Percentiles rank a stretch among this genome's conserved stretches.
These are phyloP conservation scores for Pycnomerus fuliginosus DNA, from an alignment of 2,888 invertebrate species.

Conservation along the genomic window DNA sequence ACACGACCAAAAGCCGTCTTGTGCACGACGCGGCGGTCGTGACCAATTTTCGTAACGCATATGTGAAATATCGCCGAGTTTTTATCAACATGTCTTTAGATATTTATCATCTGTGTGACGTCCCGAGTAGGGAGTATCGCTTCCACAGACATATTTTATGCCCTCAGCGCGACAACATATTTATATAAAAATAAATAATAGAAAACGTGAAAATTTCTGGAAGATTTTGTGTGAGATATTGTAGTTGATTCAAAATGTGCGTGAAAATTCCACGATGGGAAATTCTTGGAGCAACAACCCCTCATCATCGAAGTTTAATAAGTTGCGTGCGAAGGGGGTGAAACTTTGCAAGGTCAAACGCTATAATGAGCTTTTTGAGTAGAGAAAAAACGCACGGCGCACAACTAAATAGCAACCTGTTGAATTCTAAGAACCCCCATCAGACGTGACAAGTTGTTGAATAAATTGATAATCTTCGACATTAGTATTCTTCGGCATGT, in stretches of 20 bases:
- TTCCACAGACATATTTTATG: slow-evolving; percentile 7
- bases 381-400: slow-evolving; percentile 10
- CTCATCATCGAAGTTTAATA: too few relatives aligned
- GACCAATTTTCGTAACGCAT: slow-evolving; percentile 7
- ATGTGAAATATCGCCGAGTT: slow-evolving; percentile 27
- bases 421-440: slow-evolving; percentile 25
- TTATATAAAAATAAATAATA: not conserved
- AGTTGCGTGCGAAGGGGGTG: too few relatives aligned
- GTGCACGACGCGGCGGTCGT: slow-evolving; percentile 2
- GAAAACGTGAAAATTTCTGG: not conserved
- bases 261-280: too few relatives aligned
- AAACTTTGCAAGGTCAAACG: slow-evolving; percentile 3
- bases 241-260: too few relatives aligned
- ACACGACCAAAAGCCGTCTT: slow-evolving; percentile 3
- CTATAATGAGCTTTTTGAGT: slow-evolving; percentile 11
- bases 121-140: slow-evolving; percentile 3
- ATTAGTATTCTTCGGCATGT: slow-evolving; percentile 30
- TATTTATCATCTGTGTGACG: slow-evolving; percentile 28
- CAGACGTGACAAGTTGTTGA: slow-evolving; percentile 25
- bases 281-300: too few relatives aligned
- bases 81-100: slow-evolving; percentile 32
- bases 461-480: slow-evolving; percentile 25
- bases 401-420: slow-evolving; percentile 22
- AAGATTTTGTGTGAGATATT: too few relatives aligned
- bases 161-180: slow-evolving; percentile 4